Evolutionary conservation across 2,113 vertebrate genomes (phyloP).

Genomic region (Actinemys pallida): DNA sequence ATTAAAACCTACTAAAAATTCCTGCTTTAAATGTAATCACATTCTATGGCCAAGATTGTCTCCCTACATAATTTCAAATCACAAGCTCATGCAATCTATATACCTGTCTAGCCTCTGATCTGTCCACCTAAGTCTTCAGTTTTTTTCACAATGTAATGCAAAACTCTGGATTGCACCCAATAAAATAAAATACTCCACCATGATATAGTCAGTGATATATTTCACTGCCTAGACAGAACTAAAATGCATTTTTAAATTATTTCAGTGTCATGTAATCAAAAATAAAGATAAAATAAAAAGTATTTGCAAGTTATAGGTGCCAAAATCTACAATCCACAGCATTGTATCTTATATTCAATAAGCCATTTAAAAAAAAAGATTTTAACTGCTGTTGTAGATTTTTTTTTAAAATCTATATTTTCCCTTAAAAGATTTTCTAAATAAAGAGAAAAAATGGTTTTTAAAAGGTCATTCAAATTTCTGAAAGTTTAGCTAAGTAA

Average conservation of each 20-base stretch:
- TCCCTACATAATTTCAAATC: not conserved
- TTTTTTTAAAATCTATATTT: not conserved
- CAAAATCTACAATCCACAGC: not conserved
- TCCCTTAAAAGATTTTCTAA: not conserved
- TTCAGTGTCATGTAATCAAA: not conserved
- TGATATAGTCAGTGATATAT: not conserved
- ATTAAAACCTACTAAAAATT: not conserved
- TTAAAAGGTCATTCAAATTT: not conserved
- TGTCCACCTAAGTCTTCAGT: not conserved
- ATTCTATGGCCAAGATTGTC: not conserved
- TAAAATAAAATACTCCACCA: not conserved
- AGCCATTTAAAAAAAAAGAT: not conserved
- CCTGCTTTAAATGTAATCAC: not conserved
- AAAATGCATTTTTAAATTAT: not conserved
- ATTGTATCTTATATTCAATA: not conserved
- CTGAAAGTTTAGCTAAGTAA: not conserved
- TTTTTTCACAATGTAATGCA: fast-evolving
- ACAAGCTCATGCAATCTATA: not conserved
- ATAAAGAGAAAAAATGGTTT: not conserved
- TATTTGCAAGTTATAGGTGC: not conserved
- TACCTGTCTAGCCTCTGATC: not conserved
- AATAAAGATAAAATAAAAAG: not conserved
- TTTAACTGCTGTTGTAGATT: not conserved
- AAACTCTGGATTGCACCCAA: not conserved
- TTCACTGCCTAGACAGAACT: not conserved